A percentile compares a stretch with the other conserved stretches of the same genome.
These are phyloP conservation scores for Hemicrepidius hirtus DNA, from an alignment of 2,888 invertebrate genomes.

Conservation along the genomic window DNA sequence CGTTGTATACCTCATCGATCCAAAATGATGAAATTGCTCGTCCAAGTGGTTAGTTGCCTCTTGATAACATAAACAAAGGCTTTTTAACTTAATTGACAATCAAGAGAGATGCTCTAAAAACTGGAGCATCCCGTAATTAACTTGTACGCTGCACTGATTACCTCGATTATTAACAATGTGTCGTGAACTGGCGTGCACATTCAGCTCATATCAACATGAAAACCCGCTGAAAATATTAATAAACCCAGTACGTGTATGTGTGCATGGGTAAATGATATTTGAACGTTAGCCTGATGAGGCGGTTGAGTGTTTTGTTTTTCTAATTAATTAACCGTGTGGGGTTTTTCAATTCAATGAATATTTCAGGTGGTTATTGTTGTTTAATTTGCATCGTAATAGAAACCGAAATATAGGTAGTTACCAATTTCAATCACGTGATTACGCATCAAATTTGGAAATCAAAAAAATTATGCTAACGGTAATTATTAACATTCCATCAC, in stretches of 20 bases:
- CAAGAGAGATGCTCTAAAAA: constrained; percentile 47
- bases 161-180: constrained; percentile 49
- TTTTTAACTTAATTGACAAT: constrained; percentile 51
- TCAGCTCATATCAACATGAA: constrained; percentile 27
- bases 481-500: too few relatives aligned
- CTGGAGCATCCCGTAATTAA: constrained; percentile 45
- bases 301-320: constrained; percentile 16
- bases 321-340: constrained; percentile 26
- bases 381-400: constrained; percentile 1
- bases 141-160: constrained; percentile 50
- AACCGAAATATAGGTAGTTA: background rate
- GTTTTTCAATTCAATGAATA: constrained; percentile 18
- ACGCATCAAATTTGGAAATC: too few relatives aligned
- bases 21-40: constrained; percentile 43
- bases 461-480: too few relatives aligned
- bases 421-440: background rate
- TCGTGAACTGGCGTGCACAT: constrained; percentile 40
- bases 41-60: constrained; percentile 44
- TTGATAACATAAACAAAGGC: constrained; percentile 50
- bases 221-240: constrained; percentile 28
- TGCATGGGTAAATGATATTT: constrained; percentile 21
- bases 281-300: constrained; percentile 13
- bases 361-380: constrained; percentile 13
- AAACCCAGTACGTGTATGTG: constrained; percentile 8
- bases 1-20: constrained; percentile 37